Percentiles rank a stretch among this genome's conserved stretches.
Evolutionary conservation across 2,797 vertebrate species (phyloP).

Genomic region (Argyrosomus regius): DNA sequence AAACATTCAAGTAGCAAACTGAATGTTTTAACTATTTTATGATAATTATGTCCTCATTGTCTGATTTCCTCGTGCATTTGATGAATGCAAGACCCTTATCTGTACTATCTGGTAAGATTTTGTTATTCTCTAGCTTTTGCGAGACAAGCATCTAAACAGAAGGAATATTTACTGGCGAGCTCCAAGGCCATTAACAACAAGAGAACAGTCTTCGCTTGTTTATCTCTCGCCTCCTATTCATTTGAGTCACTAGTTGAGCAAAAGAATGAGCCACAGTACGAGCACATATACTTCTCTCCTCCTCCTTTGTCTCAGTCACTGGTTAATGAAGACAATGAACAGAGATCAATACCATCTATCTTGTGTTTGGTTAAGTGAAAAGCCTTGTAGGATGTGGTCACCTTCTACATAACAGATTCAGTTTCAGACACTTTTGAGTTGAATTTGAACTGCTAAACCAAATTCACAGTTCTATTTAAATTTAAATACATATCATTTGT

Average conservation of each 20-base stretch:
- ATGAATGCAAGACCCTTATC: background rate
- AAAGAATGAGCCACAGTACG: conserved; percentile 28
- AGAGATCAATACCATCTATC: background rate
- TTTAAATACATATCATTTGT: background rate
- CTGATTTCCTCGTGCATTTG: background rate
- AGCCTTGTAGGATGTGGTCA: background rate
- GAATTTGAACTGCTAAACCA: conserved; percentile 5
- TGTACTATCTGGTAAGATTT: background rate
- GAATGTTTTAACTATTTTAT: background rate
- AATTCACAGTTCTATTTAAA: background rate
- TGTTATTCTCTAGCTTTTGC: background rate
- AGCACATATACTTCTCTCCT: conserved; percentile 13
- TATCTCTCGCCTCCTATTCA: conserved; percentile 23
- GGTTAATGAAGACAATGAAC: conserved; percentile 33
- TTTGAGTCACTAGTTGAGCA: conserved; percentile 5
- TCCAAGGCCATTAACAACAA: conserved; percentile 19
- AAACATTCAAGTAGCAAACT: background rate
- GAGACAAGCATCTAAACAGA: background rate
- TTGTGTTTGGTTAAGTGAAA: background rate
- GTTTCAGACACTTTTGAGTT: background rate
- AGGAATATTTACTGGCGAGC: conserved; percentile 29
- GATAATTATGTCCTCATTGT: background rate
- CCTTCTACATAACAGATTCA: conserved; percentile 8
- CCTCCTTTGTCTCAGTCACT: conserved; percentile 24
- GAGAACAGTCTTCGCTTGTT: conserved; percentile 33